Conservation (phyloP, 2,888 invertebrate species). For the Osmoderma eremita region DNA sequence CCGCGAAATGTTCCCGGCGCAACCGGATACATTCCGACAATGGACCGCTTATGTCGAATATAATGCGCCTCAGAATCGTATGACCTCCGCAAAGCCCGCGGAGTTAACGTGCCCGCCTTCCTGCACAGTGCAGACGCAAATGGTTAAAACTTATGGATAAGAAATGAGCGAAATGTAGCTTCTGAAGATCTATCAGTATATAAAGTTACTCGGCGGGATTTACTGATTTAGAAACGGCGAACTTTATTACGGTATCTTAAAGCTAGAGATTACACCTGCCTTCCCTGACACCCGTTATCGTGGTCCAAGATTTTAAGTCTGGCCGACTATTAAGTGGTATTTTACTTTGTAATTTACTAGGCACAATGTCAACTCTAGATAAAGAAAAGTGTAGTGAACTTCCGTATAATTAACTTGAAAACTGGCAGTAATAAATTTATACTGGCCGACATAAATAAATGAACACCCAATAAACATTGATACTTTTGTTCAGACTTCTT, state of each 20-base stretch:
- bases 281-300: conserved; percentile 47
- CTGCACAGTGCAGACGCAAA: conserved; percentile 13
- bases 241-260: conserved; percentile 49
- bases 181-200: conserved; percentile 42
- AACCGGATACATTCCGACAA: conserved; percentile 35
- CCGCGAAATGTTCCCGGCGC: conserved; percentile 21
- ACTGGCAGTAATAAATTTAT: too few relatives aligned
- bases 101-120: conserved; percentile 24
- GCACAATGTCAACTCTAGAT: too few relatives aligned
- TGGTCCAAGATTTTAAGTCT: conserved; percentile 46
- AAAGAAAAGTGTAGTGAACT: too few relatives aligned
- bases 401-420: too few relatives aligned
- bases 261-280: conserved; percentile 49
- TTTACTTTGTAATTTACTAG: conserved; percentile 10
- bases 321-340: conserved; percentile 31
- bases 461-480: too few relatives aligned
- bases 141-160: conserved; percentile 39
- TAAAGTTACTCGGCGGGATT: conserved; percentile 41
- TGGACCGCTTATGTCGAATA: conserved; percentile 30
- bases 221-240: conserved; percentile 46
- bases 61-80: conserved; percentile 21
- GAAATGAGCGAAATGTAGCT: conserved; percentile 40
- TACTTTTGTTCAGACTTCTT: too few relatives aligned
- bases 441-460: too few relatives aligned
- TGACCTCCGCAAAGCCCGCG: conserved; percentile 30